These are phyloP conservation scores for Schizaphis graminum DNA, from an alignment of 2,888 invertebrate genomes.

Conservation along the genomic window DNA sequence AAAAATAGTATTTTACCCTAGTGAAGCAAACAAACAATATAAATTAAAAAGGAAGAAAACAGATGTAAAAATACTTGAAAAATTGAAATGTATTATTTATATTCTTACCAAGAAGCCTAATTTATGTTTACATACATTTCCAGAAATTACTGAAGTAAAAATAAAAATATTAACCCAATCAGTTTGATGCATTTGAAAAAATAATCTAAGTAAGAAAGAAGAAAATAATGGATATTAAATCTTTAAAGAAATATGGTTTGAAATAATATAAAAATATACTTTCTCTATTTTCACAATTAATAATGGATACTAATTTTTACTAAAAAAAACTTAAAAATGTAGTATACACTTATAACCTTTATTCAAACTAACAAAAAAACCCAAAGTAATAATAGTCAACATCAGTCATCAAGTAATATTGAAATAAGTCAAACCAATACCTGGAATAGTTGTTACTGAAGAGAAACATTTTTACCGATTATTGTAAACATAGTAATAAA, in stretches of 20 bases:
- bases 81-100: neutral
- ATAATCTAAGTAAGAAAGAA: conserved; percentile 14
- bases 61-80: neutral
- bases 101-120: neutral
- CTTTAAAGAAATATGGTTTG: neutral
- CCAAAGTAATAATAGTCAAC: neutral
- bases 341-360: neutral
- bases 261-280: neutral
- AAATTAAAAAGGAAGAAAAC: neutral
- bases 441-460: neutral
- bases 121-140: neutral
- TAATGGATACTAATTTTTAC: neutral
- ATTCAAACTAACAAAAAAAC: neutral
- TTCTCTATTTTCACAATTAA: neutral
- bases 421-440: neutral
- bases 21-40: neutral
- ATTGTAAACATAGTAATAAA: neutral
- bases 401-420: neutral
- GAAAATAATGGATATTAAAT: neutral
- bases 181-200: neutral
- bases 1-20: conserved; percentile 16
- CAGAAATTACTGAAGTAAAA: neutral
- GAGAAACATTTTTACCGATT: neutral
- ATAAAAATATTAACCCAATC: neutral
- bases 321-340: neutral